These are phyloP conservation scores for Pachyramphus minor DNA, from an alignment of 2,113 vertebrate species.

Conservation along the genomic window DNA sequence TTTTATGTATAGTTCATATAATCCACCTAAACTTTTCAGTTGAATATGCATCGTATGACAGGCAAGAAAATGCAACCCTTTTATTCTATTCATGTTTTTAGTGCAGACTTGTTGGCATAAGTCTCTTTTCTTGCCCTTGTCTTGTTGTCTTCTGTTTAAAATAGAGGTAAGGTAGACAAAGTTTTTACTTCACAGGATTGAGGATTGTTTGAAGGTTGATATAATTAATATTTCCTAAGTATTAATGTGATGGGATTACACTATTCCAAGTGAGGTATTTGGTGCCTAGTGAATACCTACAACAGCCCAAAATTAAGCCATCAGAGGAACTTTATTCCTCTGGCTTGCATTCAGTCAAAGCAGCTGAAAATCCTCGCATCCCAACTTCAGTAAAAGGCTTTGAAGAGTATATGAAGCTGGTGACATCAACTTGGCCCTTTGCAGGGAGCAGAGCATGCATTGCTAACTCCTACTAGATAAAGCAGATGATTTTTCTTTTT, in stretches of 20 bases:
- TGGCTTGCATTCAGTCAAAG: neutral
- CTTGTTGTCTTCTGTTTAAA: neutral
- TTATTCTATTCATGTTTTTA: neutral
- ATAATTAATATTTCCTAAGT: neutral
- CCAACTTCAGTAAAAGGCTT: neutral
- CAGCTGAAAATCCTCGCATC: neutral
- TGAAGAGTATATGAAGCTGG: neutral
- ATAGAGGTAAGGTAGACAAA: neutral
- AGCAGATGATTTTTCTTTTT: neutral
- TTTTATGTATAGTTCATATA: neutral
- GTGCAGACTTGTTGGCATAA: neutral
- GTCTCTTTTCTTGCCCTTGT: neutral
- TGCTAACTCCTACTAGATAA: constrained; percentile 33
- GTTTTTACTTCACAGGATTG: neutral
- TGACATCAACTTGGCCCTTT: neutral
- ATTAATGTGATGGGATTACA: neutral
- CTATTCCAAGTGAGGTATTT: neutral
- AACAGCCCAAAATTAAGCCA: neutral
- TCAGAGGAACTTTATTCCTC: neutral
- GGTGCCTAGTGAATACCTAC: neutral
- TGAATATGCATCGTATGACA: neutral
- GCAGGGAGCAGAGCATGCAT: neutral
- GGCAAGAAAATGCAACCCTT: neutral
- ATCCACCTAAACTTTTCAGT: neutral
- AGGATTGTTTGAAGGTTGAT: neutral